Conservation (phyloP, 2,888 invertebrate genomes). For the Zaprionus lineosus region DNA sequence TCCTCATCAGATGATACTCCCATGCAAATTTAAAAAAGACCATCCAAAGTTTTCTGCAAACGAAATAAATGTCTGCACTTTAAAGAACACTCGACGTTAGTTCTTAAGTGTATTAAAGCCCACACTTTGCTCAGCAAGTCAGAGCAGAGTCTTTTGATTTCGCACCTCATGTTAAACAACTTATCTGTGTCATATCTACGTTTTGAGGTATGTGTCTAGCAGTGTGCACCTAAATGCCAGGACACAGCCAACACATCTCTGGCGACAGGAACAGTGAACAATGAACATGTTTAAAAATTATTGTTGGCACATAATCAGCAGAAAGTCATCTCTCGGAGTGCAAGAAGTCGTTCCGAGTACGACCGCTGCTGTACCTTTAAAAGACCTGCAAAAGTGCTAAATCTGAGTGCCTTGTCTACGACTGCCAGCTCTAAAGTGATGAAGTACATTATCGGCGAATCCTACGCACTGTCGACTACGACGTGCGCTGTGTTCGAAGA, state of each 20-base stretch:
- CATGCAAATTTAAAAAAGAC: neutral
- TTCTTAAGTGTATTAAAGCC: too few relatives aligned
- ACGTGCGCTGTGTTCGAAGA: constrained; percentile 12
- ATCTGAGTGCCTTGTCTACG: constrained; percentile 21
- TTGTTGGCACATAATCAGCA: constrained; percentile 61
- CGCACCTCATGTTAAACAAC: constrained; percentile 6
- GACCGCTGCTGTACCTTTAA: constrained; percentile 7
- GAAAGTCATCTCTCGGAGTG: constrained; percentile 54
- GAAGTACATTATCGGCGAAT: constrained; percentile 44
- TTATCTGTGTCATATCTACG: constrained; percentile 55
- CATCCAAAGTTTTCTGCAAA: too few relatives aligned
- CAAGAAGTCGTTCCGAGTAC: constrained; percentile 38
- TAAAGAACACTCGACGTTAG: too few relatives aligned
- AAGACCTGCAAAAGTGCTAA: constrained; percentile 11
- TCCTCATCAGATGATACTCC: neutral
- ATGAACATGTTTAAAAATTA: constrained; percentile 50
- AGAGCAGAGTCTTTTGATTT: constrained; percentile 5
- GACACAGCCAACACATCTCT: constrained; percentile 25
- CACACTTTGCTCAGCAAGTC: constrained; percentile 9
- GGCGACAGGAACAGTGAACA: constrained; percentile 27
- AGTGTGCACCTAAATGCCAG: constrained; percentile 31
- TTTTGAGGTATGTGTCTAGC: constrained; percentile 41
- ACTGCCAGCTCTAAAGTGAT: constrained; percentile 23
- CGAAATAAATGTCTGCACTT: too few relatives aligned
- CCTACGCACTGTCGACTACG: constrained; percentile 53